Evolutionary conservation across 2,797 vertebrate genomes (phyloP).

Genomic region (Pyrrhura leucotis): DNA sequence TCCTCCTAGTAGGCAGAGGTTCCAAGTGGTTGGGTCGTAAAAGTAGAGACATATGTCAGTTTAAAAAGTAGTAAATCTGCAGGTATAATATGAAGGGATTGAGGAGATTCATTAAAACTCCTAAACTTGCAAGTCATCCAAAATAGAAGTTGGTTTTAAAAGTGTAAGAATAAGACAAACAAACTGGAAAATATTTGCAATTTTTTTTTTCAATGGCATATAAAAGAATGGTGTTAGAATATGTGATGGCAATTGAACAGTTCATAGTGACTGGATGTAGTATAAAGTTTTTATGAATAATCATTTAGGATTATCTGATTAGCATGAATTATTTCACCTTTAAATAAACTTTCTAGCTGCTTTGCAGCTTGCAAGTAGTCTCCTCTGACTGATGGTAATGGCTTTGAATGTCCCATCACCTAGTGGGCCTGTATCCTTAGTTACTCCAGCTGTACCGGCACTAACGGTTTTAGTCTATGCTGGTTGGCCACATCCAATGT

Average conservation of each 20-base stretch:
- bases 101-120: not conserved
- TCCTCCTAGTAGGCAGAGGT: not conserved
- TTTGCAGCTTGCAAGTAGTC: not conserved
- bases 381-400: not conserved
- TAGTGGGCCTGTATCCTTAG: not conserved
- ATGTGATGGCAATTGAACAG: not conserved
- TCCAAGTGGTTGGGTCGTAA: not conserved
- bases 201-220: not conserved
- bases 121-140: not conserved
- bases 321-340: not conserved
- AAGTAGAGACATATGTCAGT: not conserved
- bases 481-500: accelerated
- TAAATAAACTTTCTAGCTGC: not conserved
- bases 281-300: not conserved
- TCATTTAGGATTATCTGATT: not conserved
- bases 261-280: not conserved
- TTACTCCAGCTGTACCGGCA: not conserved
- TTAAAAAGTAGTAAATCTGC: not conserved
- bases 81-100: not conserved
- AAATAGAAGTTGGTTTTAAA: not conserved
- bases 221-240: not conserved
- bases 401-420: not conserved
- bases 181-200: not conserved
- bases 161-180: not conserved
- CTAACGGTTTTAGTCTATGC: not conserved